Conservation (phyloP, 2,113 vertebrate genomes). For the Plecotus auritus region DNA sequence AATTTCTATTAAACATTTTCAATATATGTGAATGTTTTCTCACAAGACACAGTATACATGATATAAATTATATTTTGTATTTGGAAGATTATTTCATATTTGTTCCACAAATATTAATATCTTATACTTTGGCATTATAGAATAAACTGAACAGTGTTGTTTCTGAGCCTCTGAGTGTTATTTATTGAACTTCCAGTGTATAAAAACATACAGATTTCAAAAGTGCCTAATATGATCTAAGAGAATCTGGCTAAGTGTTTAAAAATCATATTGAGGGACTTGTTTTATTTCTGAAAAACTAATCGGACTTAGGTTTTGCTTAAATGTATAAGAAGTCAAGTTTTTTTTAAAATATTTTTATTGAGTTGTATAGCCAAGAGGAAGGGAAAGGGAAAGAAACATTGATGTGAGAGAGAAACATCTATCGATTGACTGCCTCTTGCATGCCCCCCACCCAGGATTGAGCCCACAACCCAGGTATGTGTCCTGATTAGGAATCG, state of each 20-base stretch:
- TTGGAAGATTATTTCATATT: neutral
- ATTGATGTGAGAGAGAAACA: no score
- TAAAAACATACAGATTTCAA: neutral
- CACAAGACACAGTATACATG: neutral
- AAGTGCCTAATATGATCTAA: neutral
- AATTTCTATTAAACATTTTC: neutral
- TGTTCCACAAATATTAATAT: neutral
- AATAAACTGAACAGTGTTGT: neutral
- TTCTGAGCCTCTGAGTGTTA: neutral
- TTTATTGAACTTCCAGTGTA: neutral
- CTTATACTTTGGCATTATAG: neutral
- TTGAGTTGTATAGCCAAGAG: no score
- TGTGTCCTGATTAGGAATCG: no score
- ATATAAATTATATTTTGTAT: neutral
- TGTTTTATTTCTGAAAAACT: slow-evolving; percentile 7
- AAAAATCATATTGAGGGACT: neutral
- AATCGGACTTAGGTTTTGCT: neutral
- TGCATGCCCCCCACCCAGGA: no score
- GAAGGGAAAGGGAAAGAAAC: no score
- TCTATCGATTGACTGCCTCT: no score
- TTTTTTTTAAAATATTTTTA: neutral
- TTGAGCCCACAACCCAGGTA: no score
- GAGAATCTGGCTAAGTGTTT: neutral
- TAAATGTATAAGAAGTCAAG: neutral
- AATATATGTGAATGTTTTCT: neutral